These are phyloP conservation scores for Hyles vespertilio DNA, from an alignment of 1,140 invertebrate genomes.

Conservation along the genomic window DNA sequence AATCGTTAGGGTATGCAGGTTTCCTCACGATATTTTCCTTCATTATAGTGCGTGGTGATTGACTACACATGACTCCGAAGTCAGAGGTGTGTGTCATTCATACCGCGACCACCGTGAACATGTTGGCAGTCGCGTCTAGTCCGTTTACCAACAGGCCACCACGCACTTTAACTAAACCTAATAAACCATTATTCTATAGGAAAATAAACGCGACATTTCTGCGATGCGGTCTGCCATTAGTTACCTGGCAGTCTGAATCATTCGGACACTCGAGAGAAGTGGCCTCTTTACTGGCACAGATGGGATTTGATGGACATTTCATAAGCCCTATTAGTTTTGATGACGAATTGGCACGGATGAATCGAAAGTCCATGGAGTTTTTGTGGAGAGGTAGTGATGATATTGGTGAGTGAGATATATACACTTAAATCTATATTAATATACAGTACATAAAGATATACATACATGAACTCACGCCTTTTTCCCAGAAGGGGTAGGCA, in stretches of 20 bases:
- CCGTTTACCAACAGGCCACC: too few species aligned
- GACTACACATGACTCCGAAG: too few species aligned
- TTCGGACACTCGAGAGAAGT: slow-evolving; percentile 93
- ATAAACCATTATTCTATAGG: slow-evolving; percentile 20
- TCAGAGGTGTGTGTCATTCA: too few species aligned
- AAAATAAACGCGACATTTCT: slow-evolving; percentile 88
- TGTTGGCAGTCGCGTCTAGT: too few species aligned
- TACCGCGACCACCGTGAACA: too few species aligned
- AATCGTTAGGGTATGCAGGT: too few species aligned
- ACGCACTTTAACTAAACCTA: too few species aligned
- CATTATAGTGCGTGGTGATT: too few species aligned
- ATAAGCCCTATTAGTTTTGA: slow-evolving; percentile 92
- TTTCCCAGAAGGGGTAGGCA: not conserved
- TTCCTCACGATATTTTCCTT: too few species aligned
- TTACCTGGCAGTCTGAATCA: slow-evolving; percentile 95
- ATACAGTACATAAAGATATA: too few species aligned
- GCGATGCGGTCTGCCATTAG: slow-evolving; percentile 84
- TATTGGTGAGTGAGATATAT: slow-evolving; percentile 66
- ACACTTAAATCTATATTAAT: too few species aligned
- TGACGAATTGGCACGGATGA: slow-evolving; percentile 83
- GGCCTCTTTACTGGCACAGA: slow-evolving; percentile 88
- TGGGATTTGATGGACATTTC: slow-evolving; percentile 91
- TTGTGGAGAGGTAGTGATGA: slow-evolving; percentile 88
- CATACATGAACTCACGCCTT: not conserved
- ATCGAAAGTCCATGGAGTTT: slow-evolving; percentile 85